Evolutionary conservation across 2,888 invertebrate species (phyloP), one percentile per base, ranked within the genome.

Genomic region (Metallyticus violacea): DNA sequence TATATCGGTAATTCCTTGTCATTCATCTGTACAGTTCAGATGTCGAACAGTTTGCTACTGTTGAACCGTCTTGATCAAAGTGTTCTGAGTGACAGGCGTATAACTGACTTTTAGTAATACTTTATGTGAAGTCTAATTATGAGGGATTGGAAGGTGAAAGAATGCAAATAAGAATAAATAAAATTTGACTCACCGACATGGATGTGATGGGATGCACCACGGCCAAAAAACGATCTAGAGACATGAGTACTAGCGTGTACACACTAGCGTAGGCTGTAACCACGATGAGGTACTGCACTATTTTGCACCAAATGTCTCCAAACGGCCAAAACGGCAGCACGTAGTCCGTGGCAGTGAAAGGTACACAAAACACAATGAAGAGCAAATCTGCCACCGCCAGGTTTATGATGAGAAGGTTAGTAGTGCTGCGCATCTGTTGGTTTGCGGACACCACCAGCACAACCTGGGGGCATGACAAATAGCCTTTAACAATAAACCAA

Each of bases 181-280:
- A 77, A 62, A 3, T 26, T 83, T 1, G 1, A 83, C 83, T 83
- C 89, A 97, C 94, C 0, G 96, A 95, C 95, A 97, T 97, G 84
- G 97, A 97, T 0, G 96, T 94, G 89, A 98, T 96, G 6, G 98
- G 98, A 91, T 97, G 97, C 1, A 98, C 98, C 2, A 99, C 98
- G 40, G 98, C 98, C 92, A 99, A 94, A 91, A 97, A 99, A 89
- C 96, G 94, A 92, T 99, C 98, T 86, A 98, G 92, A 6, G 97
- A 97, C 98, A 99, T 98, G 88, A 98, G 94, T 0, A 98, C 98
- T 81, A 99, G 93, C 0, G 98, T 98, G 92, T 98, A 98, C 6
- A 98, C 97, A 90, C 97, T 97, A 86, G 97, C 97, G 91, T 97
- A 98, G 29, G 98, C 98, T 27, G 97, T 97, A 76, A 98, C 97